Percentiles rank a stretch among this genome's conserved stretches.
phyloP scores from a whole-genome alignment of 1,140 invertebrate species.

The Melanaphis sacchari region DNA sequence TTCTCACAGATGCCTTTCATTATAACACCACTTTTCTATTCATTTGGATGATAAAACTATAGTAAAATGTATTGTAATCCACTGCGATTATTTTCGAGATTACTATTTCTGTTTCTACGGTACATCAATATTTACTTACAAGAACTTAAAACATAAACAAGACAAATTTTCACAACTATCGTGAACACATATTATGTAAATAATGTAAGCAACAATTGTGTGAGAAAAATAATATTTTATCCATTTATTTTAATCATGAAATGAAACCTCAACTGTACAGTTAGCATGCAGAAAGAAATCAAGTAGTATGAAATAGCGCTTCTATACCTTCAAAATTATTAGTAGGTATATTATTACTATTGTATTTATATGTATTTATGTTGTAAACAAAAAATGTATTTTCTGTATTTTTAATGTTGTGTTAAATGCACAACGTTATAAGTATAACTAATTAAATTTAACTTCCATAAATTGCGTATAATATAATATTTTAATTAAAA shows the following conservation, averaged over 20 bases:
- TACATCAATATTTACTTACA: not conserved
- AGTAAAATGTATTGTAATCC: not conserved
- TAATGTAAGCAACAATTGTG: not conserved
- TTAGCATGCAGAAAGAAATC: not conserved
- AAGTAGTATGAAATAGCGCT: too few species aligned
- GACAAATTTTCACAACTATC: not conserved
- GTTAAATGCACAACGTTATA: not conserved
- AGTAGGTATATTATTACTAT: not conserved
- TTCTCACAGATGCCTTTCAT: not conserved
- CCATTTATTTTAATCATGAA: not conserved
- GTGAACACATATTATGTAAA: not conserved
- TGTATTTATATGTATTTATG: not conserved
- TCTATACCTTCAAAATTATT: not conserved
- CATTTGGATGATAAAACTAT: not conserved
- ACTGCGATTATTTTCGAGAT: not conserved
- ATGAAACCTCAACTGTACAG: not conserved
- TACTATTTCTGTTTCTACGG: not conserved
- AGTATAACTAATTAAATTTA: slow-evolving; percentile 5
- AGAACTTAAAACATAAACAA: not conserved
- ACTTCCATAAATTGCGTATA: not conserved
- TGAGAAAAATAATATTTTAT: not conserved
- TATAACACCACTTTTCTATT: not conserved
- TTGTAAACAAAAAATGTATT: not conserved
- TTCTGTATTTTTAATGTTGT: not conserved
- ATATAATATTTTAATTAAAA: not conserved